These are phyloP conservation scores for Syritta pipiens DNA, from an alignment of 2,888 invertebrate genomes.

Conservation along the genomic window DNA sequence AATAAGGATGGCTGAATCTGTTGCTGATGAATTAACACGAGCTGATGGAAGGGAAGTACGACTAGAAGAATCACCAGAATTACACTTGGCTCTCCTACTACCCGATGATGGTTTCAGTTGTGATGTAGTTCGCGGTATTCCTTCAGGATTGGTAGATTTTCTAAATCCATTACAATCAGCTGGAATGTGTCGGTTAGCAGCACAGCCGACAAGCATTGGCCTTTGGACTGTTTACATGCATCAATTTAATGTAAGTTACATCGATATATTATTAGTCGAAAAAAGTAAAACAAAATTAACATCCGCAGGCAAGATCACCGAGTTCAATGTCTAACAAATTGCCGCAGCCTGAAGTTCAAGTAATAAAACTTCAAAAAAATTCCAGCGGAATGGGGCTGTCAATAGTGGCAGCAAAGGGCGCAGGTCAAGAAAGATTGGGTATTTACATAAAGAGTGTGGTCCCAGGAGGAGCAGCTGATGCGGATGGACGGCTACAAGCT, in stretches of 20 bases:
- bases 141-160: slow-evolving; percentile 94
- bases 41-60: slow-evolving; percentile 94
- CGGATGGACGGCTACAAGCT: slow-evolving; percentile 95
- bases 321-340: slow-evolving; percentile 84
- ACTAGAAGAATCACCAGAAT: slow-evolving; percentile 94
- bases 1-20: slow-evolving; percentile 89
- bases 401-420: slow-evolving; percentile 97
- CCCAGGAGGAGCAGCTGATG: slow-evolving; percentile 93
- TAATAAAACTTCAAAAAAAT: slow-evolving; percentile 95
- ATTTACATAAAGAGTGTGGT: slow-evolving; percentile 99
- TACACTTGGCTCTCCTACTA: slow-evolving; percentile 93
- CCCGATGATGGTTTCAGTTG: slow-evolving; percentile 99
- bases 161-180: slow-evolving; percentile 90
- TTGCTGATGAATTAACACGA: slow-evolving; percentile 94
- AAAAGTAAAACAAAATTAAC: not conserved
- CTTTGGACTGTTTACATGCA: slow-evolving; percentile 98
- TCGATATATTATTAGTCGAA: not conserved
- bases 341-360: slow-evolving; percentile 87
- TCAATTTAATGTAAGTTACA: slow-evolving; percentile 80
- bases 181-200: slow-evolving; percentile 93
- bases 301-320: slow-evolving; percentile 82
- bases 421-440: slow-evolving; percentile 90
- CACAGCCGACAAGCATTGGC: slow-evolving; percentile 94
- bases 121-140: slow-evolving; percentile 96
- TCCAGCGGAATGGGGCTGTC: slow-evolving; percentile 98